Percentiles rank a stretch among this genome's conserved stretches.
These are phyloP conservation scores for Arnoldichthys spilopterus DNA, from an alignment of 2,797 vertebrate genomes.

Conservation along the genomic window DNA sequence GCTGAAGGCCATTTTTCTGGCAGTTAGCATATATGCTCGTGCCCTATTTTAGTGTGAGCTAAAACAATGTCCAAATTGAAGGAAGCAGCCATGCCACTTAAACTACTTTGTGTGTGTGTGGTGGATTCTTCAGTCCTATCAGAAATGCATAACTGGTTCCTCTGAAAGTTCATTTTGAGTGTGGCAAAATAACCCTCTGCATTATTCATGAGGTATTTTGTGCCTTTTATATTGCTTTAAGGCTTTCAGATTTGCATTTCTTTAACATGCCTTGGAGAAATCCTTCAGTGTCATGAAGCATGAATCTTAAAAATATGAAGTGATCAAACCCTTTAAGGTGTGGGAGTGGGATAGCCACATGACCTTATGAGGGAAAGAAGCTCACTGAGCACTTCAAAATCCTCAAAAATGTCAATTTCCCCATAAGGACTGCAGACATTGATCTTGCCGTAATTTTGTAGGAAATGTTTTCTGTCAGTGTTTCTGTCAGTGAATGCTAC, in stretches of 20 bases:
- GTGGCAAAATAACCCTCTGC: constrained; percentile 65
- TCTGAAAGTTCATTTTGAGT: constrained; percentile 66
- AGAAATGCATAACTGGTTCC: constrained; percentile 65
- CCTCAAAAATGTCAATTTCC: constrained; percentile 40
- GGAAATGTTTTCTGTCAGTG: constrained; percentile 29
- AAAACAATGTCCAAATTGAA: constrained; percentile 50
- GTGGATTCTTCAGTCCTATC: constrained; percentile 57
- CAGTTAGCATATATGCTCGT: neutral
- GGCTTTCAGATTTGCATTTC: constrained; percentile 64
- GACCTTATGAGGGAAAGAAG: constrained; percentile 47
- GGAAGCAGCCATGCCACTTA: constrained; percentile 46
- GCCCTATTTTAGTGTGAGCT: constrained; percentile 23
- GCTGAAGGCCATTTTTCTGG: constrained; percentile 13
- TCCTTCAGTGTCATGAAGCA: constrained; percentile 62
- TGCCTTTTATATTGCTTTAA: constrained; percentile 66
- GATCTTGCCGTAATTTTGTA: constrained; percentile 26
- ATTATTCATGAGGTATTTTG: constrained; percentile 66
- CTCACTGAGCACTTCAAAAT: constrained; percentile 27
- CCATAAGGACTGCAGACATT: constrained; percentile 14
- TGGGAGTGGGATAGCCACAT: constrained; percentile 44
- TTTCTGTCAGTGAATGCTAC: constrained; percentile 31
- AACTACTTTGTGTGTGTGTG: constrained; percentile 45
- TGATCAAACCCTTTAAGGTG: constrained; percentile 53
- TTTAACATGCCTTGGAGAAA: constrained; percentile 60
- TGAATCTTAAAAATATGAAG: constrained; percentile 63